Conservation (phyloP, 2,797 vertebrate genomes). For the Poeciliopsis paucimaculata region DNA sequence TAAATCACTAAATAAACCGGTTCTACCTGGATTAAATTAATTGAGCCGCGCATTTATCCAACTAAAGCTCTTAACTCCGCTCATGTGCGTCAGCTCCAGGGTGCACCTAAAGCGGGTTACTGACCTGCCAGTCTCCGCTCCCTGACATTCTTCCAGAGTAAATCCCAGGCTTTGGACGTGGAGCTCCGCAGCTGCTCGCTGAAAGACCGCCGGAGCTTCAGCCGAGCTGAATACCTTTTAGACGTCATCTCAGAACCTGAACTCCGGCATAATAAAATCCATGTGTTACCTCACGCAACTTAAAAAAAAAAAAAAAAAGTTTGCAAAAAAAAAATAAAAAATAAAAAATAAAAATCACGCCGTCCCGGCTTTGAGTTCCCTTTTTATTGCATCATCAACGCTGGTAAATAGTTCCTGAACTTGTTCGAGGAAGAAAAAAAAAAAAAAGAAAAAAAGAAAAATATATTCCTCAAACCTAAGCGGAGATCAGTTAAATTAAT, state of each 20-base stretch:
- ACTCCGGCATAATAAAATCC: slow-evolving; percentile 71
- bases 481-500: not conserved
- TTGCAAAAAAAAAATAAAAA: not conserved
- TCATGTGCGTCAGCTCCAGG: not conserved
- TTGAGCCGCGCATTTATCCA: not conserved
- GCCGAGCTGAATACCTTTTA: slow-evolving; percentile 72
- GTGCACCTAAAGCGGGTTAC: slow-evolving; percentile 61
- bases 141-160: slow-evolving; percentile 90
- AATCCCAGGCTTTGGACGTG: slow-evolving; percentile 90
- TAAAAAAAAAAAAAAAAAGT: slow-evolving; percentile 15
- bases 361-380: slow-evolving; percentile 19
- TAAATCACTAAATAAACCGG: not conserved
- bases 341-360: slow-evolving; percentile 10
- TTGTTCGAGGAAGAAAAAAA: slow-evolving; percentile 11
- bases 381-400: not conserved
- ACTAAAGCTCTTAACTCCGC: not conserved
- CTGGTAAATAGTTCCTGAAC: slow-evolving; percentile 33
- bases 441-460: not conserved
- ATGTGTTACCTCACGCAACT: slow-evolving; percentile 31
- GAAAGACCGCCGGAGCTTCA: slow-evolving; percentile 88
- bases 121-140: slow-evolving; percentile 91
- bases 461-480: slow-evolving; percentile 9
- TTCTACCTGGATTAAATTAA: not conserved
- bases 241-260: slow-evolving; percentile 81
- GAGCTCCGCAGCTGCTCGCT: slow-evolving; percentile 90